Percentiles rank a stretch among this genome's conserved stretches.
Conservation (phyloP, 2,888 invertebrate species). For the Ectobius pallidus region DNA sequence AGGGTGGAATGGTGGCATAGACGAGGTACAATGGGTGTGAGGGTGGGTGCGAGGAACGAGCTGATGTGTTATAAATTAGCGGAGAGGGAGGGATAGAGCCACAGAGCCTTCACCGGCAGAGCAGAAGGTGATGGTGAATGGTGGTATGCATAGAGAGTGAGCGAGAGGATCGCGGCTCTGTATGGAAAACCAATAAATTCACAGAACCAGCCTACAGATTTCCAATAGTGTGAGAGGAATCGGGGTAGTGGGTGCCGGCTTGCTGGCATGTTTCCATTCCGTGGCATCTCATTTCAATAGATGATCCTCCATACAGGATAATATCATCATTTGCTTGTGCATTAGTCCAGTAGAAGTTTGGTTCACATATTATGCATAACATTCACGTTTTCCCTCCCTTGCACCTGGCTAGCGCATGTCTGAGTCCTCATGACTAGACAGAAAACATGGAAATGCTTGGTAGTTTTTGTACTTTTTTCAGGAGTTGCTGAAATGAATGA, state of each 20-base stretch:
- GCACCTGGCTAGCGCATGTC: no score
- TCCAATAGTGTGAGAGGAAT: conserved; percentile 41
- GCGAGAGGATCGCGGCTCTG: conserved; percentile 34
- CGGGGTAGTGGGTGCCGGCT: conserved; percentile 13
- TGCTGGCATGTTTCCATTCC: conserved; percentile 11
- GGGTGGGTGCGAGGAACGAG: conserved; percentile 33
- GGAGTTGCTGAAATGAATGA: no score
- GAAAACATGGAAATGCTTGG: no score
- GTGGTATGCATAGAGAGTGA: not conserved
- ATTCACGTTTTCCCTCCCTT: no score
- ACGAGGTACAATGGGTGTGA: not conserved
- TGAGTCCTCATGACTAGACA: no score
- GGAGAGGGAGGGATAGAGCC: not conserved
- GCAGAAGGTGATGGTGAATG: not conserved
- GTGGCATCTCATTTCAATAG: no score
- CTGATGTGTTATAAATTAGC: conserved; percentile 39
- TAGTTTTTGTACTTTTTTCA: no score
- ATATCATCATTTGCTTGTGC: no score
- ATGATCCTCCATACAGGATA: no score
- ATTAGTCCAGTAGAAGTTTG: no score
- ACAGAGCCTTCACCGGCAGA: conserved; percentile 26
- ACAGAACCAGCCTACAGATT: conserved; percentile 40
- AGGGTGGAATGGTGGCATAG: conserved; percentile 21
- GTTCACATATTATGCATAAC: no score
- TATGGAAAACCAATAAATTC: conserved; percentile 44